Base-by-base conservation (phyloP, 2,888 invertebrate genomes). In the Metopia argyrocephala region DNA sequence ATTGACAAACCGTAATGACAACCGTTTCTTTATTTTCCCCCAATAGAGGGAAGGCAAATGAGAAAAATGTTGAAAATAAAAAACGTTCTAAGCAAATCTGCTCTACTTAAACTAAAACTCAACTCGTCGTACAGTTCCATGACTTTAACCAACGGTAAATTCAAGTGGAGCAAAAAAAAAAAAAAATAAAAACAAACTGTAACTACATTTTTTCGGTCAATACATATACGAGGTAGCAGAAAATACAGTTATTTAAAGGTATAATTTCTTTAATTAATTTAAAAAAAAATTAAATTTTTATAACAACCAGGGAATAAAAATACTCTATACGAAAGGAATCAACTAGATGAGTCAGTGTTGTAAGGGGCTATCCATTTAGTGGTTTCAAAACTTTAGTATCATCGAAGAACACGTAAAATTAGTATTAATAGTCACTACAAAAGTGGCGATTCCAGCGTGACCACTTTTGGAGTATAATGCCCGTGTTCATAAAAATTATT, bases 1-100 rank as follows among this genome's bases (percentile, higher is more conserved):
- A 65, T 78, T 78, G 78, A 81, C 81, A 81, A 78, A 78, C 81
- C 81, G 81, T 81, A 78, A 78, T 78, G 66, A 81, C n/a, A n/a
- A n/a, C n/a, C n/a, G n/a, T 81, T 81, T 74, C 46, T 75, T 81
- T 52, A 69, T 66, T 66, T n/a, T 74, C 23, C 38, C 12, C 15
- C 38, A 38, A 9, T 38, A 3, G 12, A 21, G 50, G 2, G 9
- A 28, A 57, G 57, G n/a, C n/a, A 50, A 52, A 50, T 15, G 15
- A 15, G 20, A 62, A 48, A 38, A 5, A 23, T 7, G 31, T 21
- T 62, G 3, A 7, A 38, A 15, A 71, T 50, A 76, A 62, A 15
- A 50, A 45, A 27, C 9, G 9, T 38, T 52, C 46, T 6, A 59
- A 59, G 61, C 45, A 74, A 69, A 81, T 28, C 69, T 66, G 78